These are phyloP conservation scores for Lasioglossum marginatum DNA, from an alignment of 2,888 invertebrate genomes.

Conservation along the genomic window DNA sequence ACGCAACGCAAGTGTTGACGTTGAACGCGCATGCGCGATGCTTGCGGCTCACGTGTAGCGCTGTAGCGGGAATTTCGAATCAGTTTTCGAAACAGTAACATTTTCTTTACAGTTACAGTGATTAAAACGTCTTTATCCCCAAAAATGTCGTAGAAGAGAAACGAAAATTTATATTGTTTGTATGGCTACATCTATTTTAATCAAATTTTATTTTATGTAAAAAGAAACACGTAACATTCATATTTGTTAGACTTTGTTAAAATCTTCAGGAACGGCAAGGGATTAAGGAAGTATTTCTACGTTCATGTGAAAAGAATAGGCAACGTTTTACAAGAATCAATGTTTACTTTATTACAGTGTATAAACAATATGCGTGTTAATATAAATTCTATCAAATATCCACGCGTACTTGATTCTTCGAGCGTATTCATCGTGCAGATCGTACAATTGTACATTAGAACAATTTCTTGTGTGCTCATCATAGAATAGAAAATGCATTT, in stretches of 20 bases:
- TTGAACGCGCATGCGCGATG: slow-evolving; percentile 30
- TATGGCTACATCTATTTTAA: too few species aligned
- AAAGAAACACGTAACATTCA: too few species aligned
- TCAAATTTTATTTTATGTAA: too few species aligned
- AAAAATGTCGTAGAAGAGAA: too few species aligned
- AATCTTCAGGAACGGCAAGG: too few species aligned
- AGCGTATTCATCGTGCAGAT: background rate
- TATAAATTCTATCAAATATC: background rate
- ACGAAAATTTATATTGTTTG: too few species aligned
- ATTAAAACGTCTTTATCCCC: too few species aligned
- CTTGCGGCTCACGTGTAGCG: background rate
- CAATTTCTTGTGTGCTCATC: background rate
- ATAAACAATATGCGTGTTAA: background rate
- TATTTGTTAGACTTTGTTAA: too few species aligned
- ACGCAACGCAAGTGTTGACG: slow-evolving; percentile 24
- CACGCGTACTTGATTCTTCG: background rate
- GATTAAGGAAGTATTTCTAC: background rate
- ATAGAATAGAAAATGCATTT: slow-evolving; percentile 40
- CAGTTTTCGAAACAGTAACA: too few species aligned
- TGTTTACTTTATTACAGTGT: slow-evolving; percentile 4
- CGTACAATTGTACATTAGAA: background rate
- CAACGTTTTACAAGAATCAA: slow-evolving; percentile 11
- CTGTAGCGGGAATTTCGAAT: slow-evolving; percentile 44
- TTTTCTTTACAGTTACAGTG: too few species aligned
- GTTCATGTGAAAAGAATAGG: background rate